Percentiles rank a stretch among this genome's conserved stretches.
phyloP scores from a whole-genome alignment of 2,113 vertebrate species.

The Lipotes vexillifer region DNA sequence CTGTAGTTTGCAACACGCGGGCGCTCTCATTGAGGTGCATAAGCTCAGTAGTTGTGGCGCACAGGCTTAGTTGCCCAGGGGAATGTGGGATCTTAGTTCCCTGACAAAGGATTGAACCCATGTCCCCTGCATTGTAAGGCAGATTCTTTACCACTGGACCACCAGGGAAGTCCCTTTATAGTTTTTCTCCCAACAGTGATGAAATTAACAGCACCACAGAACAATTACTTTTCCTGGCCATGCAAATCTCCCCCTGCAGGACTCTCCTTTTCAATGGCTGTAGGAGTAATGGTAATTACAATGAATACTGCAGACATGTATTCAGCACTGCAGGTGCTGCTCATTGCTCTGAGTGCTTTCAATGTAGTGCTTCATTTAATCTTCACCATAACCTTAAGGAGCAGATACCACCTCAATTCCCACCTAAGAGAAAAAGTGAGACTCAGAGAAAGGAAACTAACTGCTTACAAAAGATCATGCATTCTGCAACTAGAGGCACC shows the following conservation, averaged over 20 bases:
- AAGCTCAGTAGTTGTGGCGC: no score
- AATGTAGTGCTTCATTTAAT: background rate
- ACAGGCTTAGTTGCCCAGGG: no score
- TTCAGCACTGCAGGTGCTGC: background rate
- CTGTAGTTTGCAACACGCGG: no score
- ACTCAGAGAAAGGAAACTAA: background rate
- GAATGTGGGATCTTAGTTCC: no score
- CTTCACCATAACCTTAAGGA: background rate
- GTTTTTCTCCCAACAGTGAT: background rate
- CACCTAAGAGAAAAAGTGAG: background rate
- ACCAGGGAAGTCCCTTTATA: background rate
- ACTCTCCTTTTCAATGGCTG: background rate
- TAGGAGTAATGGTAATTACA: background rate
- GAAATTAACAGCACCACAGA: background rate
- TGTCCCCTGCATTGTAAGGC: no score
- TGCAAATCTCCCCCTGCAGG: background rate
- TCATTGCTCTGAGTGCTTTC: background rate
- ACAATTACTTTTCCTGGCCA: background rate
- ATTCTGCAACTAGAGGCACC: background rate
- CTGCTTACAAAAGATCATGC: background rate
- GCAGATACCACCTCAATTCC: background rate
- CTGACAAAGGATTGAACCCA: no score
- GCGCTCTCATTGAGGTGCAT: no score
- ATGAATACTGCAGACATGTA: background rate
- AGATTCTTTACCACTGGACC: no score